A percentile compares a stretch with the other conserved stretches of the same genome.
Conservation (phyloP, 2,797 vertebrate genomes). For the Scyliorhinus canicula region DNA sequence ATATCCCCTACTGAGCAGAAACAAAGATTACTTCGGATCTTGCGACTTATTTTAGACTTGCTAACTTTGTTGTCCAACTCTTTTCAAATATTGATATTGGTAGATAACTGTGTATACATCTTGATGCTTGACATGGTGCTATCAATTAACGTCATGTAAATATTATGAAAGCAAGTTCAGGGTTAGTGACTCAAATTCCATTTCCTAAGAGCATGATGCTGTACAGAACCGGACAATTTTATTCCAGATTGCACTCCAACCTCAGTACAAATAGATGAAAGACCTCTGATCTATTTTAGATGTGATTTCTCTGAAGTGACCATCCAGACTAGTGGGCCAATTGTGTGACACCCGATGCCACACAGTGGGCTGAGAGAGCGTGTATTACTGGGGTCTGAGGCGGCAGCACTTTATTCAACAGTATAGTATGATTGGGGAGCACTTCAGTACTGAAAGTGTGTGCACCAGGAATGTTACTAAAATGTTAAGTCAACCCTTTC, state of each 20-base stretch:
- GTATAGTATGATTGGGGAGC: not conserved
- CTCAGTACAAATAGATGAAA: not conserved
- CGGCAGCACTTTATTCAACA: not conserved
- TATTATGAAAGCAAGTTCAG: slow-evolving; percentile 19
- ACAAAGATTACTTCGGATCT: not conserved
- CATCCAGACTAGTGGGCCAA: not conserved
- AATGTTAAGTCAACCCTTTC: not conserved
- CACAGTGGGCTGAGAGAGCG: not conserved
- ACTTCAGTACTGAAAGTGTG: not conserved
- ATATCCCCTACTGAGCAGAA: not conserved
- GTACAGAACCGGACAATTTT: not conserved
- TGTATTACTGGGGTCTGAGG: not conserved
- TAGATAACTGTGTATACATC: not conserved
- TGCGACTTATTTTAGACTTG: not conserved
- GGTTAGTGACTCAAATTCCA: slow-evolving; percentile 5
- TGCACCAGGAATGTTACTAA: not conserved
- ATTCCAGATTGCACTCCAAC: not conserved
- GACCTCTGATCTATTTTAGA: not conserved
- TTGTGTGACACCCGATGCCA: not conserved
- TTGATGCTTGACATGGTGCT: not conserved
- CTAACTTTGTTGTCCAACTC: not conserved
- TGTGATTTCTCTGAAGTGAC: not conserved
- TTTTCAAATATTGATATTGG: not conserved
- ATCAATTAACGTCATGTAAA: not conserved
- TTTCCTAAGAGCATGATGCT: not conserved